Evolutionary conservation across 2,888 invertebrate species (phyloP).

Genomic region (Ichneumon xanthorius): DNA sequence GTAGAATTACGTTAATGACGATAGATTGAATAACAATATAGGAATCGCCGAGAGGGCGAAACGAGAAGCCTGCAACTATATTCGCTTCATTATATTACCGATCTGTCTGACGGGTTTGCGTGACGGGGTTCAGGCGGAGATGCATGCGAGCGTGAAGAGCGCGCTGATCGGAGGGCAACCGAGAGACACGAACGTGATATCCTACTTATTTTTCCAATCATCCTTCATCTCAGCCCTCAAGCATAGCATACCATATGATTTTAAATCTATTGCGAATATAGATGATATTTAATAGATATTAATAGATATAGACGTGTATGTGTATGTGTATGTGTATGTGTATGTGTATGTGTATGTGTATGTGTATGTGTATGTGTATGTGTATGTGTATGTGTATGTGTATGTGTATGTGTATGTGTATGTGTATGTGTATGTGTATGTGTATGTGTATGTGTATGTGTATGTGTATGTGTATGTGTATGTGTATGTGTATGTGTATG

Average conservation of each 20-base stretch:
- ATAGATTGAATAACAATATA: constrained; percentile 35
- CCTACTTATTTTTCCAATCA: background rate
- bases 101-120: constrained; percentile 14
- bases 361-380: too few species aligned
- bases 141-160: constrained; percentile 17
- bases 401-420: too few species aligned
- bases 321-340: too few species aligned
- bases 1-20: constrained; percentile 21
- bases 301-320: too few species aligned
- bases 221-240: background rate
- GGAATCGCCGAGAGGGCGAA: constrained; percentile 11
- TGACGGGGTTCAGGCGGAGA: constrained; percentile 7
- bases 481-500: too few species aligned
- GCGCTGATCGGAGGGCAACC: background rate
- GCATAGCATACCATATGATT: background rate
- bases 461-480: too few species aligned
- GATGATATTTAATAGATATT: too few species aligned
- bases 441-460: too few species aligned
- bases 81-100: constrained; percentile 21
- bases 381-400: too few species aligned
- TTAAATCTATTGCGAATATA: background rate
- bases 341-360: too few species aligned
- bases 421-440: too few species aligned
- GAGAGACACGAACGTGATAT: background rate
- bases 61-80: constrained; percentile 27